Conservation (phyloP, 2,888 invertebrate species). For the Pelosia muscerda region DNA sequence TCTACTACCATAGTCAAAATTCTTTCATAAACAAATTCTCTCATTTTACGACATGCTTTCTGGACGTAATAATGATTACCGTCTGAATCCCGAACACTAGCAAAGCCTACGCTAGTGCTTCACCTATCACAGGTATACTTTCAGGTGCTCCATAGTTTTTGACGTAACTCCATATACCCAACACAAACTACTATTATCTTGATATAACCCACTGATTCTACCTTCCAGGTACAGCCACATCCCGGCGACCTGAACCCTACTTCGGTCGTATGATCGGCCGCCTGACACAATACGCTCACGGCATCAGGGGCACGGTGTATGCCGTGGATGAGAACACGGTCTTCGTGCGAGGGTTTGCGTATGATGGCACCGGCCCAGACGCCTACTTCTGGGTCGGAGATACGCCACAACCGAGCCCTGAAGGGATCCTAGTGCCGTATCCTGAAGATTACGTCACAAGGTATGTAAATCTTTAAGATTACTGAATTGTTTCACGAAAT, state of each 20-base stretch:
- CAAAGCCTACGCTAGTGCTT: no score
- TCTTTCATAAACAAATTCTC: no score
- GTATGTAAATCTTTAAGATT: constrained; percentile 79
- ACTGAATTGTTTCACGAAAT: no score
- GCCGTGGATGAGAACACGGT: constrained; percentile 96
- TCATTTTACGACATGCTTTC: no score
- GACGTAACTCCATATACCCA: no score
- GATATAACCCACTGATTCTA: constrained; percentile 4
- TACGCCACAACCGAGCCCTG: constrained; percentile 92
- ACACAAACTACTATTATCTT: neutral
- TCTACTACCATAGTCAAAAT: no score
- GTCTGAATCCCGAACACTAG: no score
- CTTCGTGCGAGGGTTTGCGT: constrained; percentile 94
- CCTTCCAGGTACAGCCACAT: constrained; percentile 57
- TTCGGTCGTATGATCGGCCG: constrained; percentile 92
- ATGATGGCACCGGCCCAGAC: constrained; percentile 95
- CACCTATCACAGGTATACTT: no score
- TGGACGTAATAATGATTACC: no score
- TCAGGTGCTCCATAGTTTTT: no score
- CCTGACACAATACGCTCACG: constrained; percentile 91
- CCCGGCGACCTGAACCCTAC: constrained; percentile 87
- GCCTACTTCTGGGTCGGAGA: constrained; percentile 97
- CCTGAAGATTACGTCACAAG: constrained; percentile 93
- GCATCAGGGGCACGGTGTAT: constrained; percentile 93
- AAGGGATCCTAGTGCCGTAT: constrained; percentile 94